phyloP scores from a whole-genome alignment of 2,113 vertebrate species.

The Octodon degus region DNA sequence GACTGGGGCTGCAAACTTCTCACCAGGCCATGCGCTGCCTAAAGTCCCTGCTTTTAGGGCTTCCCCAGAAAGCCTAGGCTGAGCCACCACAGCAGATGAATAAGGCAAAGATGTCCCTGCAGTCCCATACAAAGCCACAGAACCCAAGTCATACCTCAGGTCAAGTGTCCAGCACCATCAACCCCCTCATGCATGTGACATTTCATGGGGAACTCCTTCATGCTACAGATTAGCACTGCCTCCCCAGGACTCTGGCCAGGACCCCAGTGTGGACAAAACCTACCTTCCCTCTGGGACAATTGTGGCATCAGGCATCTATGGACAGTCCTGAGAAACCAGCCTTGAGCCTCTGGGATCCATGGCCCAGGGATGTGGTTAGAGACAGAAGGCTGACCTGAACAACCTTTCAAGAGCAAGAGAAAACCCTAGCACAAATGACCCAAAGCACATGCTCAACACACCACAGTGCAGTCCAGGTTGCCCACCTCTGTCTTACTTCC shows the following conservation, averaged over 20 bases:
- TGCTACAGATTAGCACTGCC: not conserved
- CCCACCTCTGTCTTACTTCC: not conserved
- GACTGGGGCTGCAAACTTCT: not conserved
- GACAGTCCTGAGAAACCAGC: not conserved
- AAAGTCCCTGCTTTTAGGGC: not conserved
- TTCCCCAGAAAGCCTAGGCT: not conserved
- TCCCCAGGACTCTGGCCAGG: not conserved
- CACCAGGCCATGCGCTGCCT: not conserved
- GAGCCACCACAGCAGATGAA: not conserved
- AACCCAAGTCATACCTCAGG: not conserved
- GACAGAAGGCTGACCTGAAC: not conserved
- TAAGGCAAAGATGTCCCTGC: not conserved
- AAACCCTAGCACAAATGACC: not conserved
- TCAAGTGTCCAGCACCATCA: no score
- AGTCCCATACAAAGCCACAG: not conserved
- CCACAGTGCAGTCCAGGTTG: not conserved
- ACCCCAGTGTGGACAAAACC: not conserved
- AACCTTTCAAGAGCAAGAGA: not conserved
- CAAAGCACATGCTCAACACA: no score
- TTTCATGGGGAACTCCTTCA: not conserved
- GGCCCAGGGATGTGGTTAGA: not conserved
- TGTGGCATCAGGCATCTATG: not conserved
- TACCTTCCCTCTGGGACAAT: not conserved
- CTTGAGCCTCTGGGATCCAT: not conserved
- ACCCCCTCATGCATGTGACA: not conserved